These are phyloP conservation scores for Lepas anatifera DNA, from an alignment of 2,888 invertebrate genomes.

Conservation along the genomic window DNA sequence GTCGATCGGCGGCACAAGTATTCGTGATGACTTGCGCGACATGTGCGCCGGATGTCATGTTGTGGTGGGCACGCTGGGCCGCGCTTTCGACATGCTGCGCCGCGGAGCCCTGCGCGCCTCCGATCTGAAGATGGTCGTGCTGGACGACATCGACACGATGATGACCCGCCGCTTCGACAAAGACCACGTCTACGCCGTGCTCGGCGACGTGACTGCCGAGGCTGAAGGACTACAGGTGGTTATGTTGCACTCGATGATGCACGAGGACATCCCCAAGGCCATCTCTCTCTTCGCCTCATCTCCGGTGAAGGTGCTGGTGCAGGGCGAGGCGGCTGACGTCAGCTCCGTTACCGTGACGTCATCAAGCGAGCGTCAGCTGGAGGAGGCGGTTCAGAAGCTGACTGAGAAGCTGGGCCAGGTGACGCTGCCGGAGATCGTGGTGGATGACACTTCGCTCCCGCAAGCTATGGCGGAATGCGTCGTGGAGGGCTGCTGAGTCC, in stretches of 20 bases:
- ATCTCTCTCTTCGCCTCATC: background rate
- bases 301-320: background rate
- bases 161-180: constrained; percentile 11
- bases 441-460: background rate
- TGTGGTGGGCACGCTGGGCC: constrained; percentile 8
- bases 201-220: background rate
- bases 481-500: background rate
- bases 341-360: no score
- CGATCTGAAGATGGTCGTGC: background rate
- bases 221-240: background rate
- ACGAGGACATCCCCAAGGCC: background rate
- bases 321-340: background rate
- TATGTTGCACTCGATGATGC: background rate
- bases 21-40: constrained; percentile 2
- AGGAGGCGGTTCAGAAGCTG: background rate
- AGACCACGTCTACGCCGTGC: constrained; percentile 1
- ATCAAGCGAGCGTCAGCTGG: background rate
- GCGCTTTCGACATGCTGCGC: constrained; percentile 4
- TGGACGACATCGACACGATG: constrained; percentile 6
- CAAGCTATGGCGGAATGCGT: background rate
- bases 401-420: background rate
- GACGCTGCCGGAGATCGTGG: background rate
- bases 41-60: constrained; percentile 4
- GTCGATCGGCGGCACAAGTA: background rate
- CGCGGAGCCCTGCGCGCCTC: background rate